These are phyloP conservation scores for Drosophila bunnanda DNA, from an alignment of 2,888 invertebrate species.

Conservation along the genomic window DNA sequence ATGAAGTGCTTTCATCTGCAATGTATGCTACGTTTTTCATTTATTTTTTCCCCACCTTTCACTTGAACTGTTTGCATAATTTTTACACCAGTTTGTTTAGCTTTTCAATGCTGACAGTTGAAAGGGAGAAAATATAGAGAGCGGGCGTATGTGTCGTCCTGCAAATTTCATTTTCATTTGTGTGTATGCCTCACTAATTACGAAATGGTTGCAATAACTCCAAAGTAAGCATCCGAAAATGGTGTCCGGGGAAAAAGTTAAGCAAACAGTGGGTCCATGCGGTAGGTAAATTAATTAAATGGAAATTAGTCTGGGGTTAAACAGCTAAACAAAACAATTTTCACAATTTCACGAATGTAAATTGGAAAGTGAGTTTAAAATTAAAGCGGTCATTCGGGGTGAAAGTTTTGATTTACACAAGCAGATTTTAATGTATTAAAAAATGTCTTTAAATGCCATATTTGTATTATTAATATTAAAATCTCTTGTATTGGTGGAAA, in stretches of 20 bases:
- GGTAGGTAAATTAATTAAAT: conserved; percentile 47
- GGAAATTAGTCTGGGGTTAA: conserved; percentile 25
- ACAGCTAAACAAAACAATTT: background rate
- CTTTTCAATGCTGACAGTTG: conserved; percentile 50
- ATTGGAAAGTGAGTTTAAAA: background rate
- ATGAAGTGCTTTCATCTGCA: conserved; percentile 61
- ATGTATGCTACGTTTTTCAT: conserved; percentile 44
- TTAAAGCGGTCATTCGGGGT: background rate
- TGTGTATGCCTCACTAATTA: conserved; percentile 60
- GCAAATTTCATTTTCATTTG: conserved; percentile 61
- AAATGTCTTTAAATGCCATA: too few relatives aligned
- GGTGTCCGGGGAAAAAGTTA: conserved; percentile 5
- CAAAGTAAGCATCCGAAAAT: conserved; percentile 15
- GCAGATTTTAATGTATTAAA: background rate
- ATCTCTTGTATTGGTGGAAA: accelerated
- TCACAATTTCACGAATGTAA: background rate
- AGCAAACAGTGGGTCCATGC: conserved; percentile 7
- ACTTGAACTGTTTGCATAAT: conserved; percentile 44
- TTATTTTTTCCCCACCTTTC: conserved; percentile 26
- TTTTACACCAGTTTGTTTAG: conserved; percentile 55
- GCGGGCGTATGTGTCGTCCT: conserved; percentile 13
- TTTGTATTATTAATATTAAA: background rate
- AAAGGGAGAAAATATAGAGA: conserved; percentile 12
- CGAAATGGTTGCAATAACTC: conserved; percentile 49
- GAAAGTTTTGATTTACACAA: background rate